Evolutionary conservation across 2,888 invertebrate genomes (phyloP).

Genomic region (Metacarcinus magister): DNA sequence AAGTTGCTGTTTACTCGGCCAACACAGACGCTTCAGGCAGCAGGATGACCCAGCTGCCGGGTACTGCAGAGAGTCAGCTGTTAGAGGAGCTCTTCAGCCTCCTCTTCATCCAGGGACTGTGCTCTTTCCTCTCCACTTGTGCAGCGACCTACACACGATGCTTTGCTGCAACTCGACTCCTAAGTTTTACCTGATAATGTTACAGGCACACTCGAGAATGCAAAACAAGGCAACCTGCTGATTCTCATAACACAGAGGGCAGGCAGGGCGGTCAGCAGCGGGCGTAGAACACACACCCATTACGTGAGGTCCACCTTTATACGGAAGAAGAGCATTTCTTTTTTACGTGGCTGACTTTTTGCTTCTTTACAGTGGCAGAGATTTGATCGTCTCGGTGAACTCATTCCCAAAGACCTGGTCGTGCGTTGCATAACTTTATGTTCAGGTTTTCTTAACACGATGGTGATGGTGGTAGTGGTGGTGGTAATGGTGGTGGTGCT

Average conservation of each 20-base stretch:
- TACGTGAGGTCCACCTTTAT: constrained; percentile 47
- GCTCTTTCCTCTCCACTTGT: constrained; percentile 51
- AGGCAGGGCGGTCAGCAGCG: not conserved
- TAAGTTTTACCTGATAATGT: constrained; percentile 62
- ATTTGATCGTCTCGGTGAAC: not conserved
- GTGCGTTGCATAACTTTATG: not conserved
- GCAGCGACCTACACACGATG: constrained; percentile 34
- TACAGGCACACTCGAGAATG: constrained; percentile 65
- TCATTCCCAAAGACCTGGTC: not conserved
- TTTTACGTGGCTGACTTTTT: not conserved
- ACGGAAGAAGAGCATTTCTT: constrained; percentile 19
- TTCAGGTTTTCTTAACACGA: not conserved
- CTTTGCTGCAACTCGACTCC: constrained; percentile 58
- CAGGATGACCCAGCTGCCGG: constrained; percentile 51
- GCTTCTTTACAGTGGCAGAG: not conserved
- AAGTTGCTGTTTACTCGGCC: constrained; percentile 49
- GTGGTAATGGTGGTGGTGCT: not conserved
- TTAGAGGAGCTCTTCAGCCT: constrained; percentile 5
- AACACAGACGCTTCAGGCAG: constrained; percentile 37
- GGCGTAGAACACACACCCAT: constrained; percentile 48
- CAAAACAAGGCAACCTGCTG: constrained; percentile 61
- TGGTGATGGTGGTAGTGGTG: not conserved
- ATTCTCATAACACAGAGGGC: constrained; percentile 61
- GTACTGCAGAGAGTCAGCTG: not conserved
- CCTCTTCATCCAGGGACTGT: not conserved